A percentile compares a stretch with the other conserved stretches of the same genome.
Evolutionary conservation across 2,113 vertebrate genomes (phyloP).

Genomic region (Muntiacus muntjak): DNA sequence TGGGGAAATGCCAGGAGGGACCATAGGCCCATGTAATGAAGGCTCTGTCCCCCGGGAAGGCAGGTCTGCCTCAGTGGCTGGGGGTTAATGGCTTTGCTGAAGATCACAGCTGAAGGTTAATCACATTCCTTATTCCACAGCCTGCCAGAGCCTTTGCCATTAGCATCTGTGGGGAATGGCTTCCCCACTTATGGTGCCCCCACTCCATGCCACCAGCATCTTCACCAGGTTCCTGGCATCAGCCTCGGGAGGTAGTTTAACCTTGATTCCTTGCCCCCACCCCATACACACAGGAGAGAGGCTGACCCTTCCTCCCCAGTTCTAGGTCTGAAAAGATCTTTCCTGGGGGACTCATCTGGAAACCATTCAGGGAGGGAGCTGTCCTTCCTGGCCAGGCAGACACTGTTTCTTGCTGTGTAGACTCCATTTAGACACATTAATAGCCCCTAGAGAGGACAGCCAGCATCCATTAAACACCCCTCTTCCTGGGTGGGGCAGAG

Average conservation of each 20-base stretch:
- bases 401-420: background rate
- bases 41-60: background rate
- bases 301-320: background rate
- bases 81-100: slow-evolving; percentile 75
- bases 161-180: background rate
- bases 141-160: slow-evolving; percentile 53
- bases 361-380: background rate
- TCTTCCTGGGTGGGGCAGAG: background rate
- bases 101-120: slow-evolving; percentile 59
- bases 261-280: background rate
- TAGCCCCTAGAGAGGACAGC: background rate
- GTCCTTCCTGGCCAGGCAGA: background rate
- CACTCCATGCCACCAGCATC: background rate
- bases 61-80: slow-evolving; percentile 17
- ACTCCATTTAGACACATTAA: slow-evolving; percentile 15
- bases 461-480: background rate
- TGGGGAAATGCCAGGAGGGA: background rate
- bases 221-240: background rate
- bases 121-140: slow-evolving; percentile 58
- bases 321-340: background rate
- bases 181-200: background rate
- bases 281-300: background rate
- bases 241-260: background rate
- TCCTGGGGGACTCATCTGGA: background rate
- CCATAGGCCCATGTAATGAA: background rate